Evolutionary conservation across 2,797 vertebrate genomes (phyloP).

Genomic region (Liasis olivaceus): DNA sequence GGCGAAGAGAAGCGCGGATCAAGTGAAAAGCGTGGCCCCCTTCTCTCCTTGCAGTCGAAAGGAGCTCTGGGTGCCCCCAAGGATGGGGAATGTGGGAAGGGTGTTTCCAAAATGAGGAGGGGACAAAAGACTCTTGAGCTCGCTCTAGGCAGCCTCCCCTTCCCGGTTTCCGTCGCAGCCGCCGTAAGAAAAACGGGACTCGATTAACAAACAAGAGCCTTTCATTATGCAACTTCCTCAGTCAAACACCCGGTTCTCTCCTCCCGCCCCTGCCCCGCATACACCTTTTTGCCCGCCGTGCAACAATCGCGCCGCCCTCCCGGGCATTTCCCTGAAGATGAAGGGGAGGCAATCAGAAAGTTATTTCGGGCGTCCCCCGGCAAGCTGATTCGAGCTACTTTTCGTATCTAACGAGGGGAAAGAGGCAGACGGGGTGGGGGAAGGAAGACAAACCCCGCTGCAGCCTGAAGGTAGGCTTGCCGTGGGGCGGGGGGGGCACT

Average conservation of each 20-base stretch:
- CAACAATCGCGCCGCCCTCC: neutral
- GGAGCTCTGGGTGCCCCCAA: neutral
- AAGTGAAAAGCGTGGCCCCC: neutral
- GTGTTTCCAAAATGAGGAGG: conserved; percentile 21
- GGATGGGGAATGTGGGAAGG: neutral
- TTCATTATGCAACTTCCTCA: conserved; percentile 75
- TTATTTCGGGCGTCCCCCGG: neutral
- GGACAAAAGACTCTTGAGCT: neutral
- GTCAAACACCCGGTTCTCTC: conserved; percentile 59
- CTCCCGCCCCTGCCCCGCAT: conserved; percentile 27
- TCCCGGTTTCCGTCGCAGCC: conserved; percentile 34
- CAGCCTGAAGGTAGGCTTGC: neutral
- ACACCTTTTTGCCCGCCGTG: neutral
- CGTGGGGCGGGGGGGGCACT: neutral
- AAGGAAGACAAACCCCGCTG: neutral
- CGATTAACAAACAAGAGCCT: conserved; percentile 57
- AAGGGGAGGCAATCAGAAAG: conserved; percentile 6
- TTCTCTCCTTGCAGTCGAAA: neutral
- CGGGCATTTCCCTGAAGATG: conserved; percentile 39
- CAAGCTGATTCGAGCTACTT: neutral
- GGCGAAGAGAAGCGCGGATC: neutral
- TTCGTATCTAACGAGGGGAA: neutral
- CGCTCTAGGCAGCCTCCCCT: conserved; percentile 30
- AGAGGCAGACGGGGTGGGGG: neutral
- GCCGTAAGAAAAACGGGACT: conserved; percentile 20